Conservation (phyloP, 2,113 vertebrate species). For the Suricata suricatta region DNA sequence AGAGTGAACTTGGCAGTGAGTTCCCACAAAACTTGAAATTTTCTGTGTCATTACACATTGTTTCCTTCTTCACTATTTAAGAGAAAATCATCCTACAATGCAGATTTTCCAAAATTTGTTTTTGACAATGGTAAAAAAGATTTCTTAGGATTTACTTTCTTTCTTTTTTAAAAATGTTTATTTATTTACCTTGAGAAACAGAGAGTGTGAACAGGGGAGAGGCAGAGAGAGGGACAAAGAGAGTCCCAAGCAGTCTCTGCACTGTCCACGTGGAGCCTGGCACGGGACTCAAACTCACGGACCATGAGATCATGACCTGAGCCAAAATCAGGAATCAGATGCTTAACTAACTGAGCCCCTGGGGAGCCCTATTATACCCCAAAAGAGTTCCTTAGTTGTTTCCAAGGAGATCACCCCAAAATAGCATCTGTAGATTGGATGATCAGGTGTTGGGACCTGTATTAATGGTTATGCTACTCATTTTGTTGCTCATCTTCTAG, state of each 20-base stretch:
- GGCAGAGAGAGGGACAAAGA: too few relatives aligned
- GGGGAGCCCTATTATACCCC: background rate
- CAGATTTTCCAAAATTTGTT: background rate
- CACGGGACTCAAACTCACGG: too few relatives aligned
- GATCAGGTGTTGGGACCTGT: background rate
- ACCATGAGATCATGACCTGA: too few relatives aligned
- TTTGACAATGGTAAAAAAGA: background rate
- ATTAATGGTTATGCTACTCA: too few relatives aligned
- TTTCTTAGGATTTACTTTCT: background rate
- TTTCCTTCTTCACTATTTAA: background rate
- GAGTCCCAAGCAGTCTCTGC: too few relatives aligned
- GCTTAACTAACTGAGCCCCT: too few relatives aligned
- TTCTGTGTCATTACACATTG: background rate
- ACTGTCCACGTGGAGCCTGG: too few relatives aligned
- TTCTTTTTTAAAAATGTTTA: too few relatives aligned
- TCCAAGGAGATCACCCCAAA: background rate
- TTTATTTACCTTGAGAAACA: too few relatives aligned
- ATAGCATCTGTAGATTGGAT: background rate
- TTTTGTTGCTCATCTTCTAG: background rate
- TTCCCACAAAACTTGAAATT: background rate
- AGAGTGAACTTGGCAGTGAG: background rate
- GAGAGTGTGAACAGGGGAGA: too few relatives aligned
- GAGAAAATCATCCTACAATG: background rate
- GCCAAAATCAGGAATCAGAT: too few relatives aligned
- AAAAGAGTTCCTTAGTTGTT: background rate